Percentiles rank a stretch among this genome's conserved stretches.
Evolutionary conservation across 1,140 invertebrate genomes (phyloP).

Genomic region (Halotydeus destructor): DNA sequence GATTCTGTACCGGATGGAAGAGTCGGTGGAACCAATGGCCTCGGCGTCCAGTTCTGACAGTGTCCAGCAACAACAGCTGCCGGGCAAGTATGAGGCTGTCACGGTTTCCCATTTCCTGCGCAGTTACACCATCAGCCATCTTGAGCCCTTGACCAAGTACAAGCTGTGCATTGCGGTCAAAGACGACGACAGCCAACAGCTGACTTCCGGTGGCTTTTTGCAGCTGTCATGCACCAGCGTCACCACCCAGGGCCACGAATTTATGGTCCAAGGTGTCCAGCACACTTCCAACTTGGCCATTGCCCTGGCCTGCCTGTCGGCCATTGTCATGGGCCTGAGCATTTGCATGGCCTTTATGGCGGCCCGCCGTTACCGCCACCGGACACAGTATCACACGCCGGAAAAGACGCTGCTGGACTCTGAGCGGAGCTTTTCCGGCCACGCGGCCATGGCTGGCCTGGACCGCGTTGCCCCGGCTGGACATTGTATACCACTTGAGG

Average conservation of each 20-base stretch:
- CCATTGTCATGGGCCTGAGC: conserved; percentile 19
- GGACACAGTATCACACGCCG: conserved; percentile 23
- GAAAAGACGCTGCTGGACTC: conserved; percentile 18
- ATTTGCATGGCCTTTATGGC: conserved; percentile 20
- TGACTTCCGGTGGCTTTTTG: conserved; percentile 18
- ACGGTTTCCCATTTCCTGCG: conserved; percentile 19
- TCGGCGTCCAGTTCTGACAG: neutral
- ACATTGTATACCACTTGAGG: neutral
- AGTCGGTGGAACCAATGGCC: neutral
- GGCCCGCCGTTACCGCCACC: conserved; percentile 21
- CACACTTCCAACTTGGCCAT: conserved; percentile 22
- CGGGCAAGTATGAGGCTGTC: conserved; percentile 10
- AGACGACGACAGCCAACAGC: conserved; percentile 19
- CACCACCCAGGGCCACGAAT: conserved; percentile 17
- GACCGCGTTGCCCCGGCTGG: no score
- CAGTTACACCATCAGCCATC: conserved; percentile 26
- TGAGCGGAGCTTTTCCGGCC: no score
- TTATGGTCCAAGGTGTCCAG: conserved; percentile 22
- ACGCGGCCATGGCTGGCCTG: no score
- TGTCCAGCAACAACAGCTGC: neutral
- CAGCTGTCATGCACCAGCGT: conserved; percentile 25
- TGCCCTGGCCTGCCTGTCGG: conserved; percentile 21
- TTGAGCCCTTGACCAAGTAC: conserved; percentile 25
- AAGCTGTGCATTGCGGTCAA: conserved; percentile 28
- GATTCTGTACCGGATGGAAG: conserved; percentile 21